phyloP scores from a whole-genome alignment of 2,888 invertebrate genomes.

The Drosophila stalkeri region DNA sequence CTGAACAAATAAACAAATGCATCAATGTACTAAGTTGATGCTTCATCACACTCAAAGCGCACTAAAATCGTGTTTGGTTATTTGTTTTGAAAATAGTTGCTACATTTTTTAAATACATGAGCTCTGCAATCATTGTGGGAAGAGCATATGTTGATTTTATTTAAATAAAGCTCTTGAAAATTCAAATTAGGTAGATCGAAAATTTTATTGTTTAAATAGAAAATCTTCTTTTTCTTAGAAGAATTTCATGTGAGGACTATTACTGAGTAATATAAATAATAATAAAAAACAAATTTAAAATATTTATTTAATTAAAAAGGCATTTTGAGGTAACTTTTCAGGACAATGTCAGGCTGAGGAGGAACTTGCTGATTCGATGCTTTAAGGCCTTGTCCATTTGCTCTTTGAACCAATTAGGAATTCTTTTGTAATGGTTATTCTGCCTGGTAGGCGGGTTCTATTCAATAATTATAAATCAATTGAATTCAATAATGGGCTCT shows the following conservation, averaged over 20 bases:
- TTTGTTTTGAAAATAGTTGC: conserved; percentile 55
- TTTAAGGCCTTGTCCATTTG: not conserved
- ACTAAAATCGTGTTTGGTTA: conserved; percentile 38
- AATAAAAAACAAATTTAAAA: not conserved
- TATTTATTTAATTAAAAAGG: not conserved
- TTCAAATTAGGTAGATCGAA: not conserved
- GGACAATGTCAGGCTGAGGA: too few species aligned
- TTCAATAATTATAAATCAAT: conserved; percentile 72
- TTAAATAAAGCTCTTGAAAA: not conserved
- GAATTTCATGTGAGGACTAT: not conserved
- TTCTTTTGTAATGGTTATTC: not conserved
- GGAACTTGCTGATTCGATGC: too few species aligned
- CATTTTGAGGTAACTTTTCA: too few species aligned
- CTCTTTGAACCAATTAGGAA: not conserved
- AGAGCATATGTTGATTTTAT: conserved; percentile 12
- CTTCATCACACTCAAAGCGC: conserved; percentile 9
- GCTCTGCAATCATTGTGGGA: conserved; percentile 7
- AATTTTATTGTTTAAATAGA: not conserved
- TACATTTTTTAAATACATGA: conserved; percentile 33
- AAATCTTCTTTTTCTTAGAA: not conserved
- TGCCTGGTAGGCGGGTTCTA: conserved; percentile 2
- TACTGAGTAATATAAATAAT: not conserved
- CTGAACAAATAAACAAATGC: conserved; percentile 69
- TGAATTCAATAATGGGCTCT: conserved; percentile 69
- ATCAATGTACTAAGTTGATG: conserved; percentile 36